Evolutionary conservation across 2,113 vertebrate genomes (phyloP).

Genomic region (Alethe diademata): DNA sequence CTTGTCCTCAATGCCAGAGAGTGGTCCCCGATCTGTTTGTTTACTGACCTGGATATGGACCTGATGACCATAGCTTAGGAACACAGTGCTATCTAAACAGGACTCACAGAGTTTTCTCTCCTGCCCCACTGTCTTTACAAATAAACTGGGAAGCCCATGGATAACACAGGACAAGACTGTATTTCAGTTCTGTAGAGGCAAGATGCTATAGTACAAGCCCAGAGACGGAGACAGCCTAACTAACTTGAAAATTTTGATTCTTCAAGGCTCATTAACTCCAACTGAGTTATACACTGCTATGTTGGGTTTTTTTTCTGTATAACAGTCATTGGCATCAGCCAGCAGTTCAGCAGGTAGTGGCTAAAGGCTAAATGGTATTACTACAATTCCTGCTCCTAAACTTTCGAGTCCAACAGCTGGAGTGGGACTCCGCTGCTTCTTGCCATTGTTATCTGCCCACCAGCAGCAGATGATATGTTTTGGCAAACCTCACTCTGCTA

Average conservation of each 20-base stretch:
- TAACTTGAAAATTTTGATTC: background rate
- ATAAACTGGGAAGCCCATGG: background rate
- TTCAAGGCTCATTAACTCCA: background rate
- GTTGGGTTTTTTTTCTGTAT: background rate
- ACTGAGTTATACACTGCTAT: background rate
- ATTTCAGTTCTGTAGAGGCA: background rate
- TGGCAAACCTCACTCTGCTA: background rate
- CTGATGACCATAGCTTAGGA: background rate
- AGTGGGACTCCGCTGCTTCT: background rate
- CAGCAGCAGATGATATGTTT: background rate
- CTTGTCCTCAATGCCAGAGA: background rate
- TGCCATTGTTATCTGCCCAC: background rate
- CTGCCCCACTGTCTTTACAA: background rate
- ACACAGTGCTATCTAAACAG: background rate
- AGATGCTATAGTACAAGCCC: background rate
- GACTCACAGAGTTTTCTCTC: background rate
- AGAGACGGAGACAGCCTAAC: background rate
- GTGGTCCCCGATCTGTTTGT: background rate
- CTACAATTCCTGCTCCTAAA: background rate
- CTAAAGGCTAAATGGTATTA: background rate
- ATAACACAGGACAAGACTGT: background rate
- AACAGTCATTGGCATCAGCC: background rate
- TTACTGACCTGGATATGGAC: background rate
- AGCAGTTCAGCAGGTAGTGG: background rate
- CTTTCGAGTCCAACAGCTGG: rapidly evolving